A percentile compares a stretch with the other conserved stretches of the same genome.
Evolutionary conservation across 2,113 vertebrate species (phyloP).

Genomic region (Kryptolebias marmoratus): DNA sequence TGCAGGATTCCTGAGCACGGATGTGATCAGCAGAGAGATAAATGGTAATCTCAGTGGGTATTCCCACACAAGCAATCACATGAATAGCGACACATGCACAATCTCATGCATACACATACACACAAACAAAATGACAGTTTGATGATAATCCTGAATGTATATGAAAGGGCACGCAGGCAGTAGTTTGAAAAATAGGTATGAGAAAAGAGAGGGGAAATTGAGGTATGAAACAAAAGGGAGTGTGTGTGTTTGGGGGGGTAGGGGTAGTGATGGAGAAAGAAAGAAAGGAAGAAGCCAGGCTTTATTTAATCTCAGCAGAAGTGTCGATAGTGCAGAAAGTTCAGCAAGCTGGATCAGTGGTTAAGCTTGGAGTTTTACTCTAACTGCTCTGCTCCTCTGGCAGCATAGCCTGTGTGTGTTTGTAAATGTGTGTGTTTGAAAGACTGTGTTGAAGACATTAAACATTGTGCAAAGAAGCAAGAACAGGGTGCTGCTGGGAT

Average conservation of each 20-base stretch:
- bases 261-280: conserved; percentile 42
- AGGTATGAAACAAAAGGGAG: conserved; percentile 8
- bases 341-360: conserved; percentile 78
- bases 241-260: conserved; percentile 1
- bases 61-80: conserved; percentile 55
- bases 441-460: conserved; percentile 60
- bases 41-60: conserved; percentile 56
- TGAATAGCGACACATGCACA: conserved; percentile 35
- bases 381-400: conserved; percentile 68
- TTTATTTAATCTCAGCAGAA: conserved; percentile 79
- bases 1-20: conserved; percentile 60
- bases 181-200: conserved; percentile 49
- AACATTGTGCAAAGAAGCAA: conserved; percentile 66
- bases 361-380: conserved; percentile 75
- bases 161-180: conserved; percentile 60
- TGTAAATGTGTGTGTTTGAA: conserved; percentile 29
- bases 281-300: conserved; percentile 58
- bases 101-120: conserved; percentile 60
- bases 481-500: conserved; percentile 57
- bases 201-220: conserved; percentile 6
- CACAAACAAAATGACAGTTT: conserved; percentile 61
- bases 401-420: conserved; percentile 24
- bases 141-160: conserved; percentile 66
- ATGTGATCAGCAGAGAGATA: conserved; percentile 68
- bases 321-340: conserved; percentile 79